These are phyloP conservation scores for Axinella damicornis DNA, from an alignment of 37 sponge, comb jelly and placozoan genomes.

Conservation along the genomic window DNA sequence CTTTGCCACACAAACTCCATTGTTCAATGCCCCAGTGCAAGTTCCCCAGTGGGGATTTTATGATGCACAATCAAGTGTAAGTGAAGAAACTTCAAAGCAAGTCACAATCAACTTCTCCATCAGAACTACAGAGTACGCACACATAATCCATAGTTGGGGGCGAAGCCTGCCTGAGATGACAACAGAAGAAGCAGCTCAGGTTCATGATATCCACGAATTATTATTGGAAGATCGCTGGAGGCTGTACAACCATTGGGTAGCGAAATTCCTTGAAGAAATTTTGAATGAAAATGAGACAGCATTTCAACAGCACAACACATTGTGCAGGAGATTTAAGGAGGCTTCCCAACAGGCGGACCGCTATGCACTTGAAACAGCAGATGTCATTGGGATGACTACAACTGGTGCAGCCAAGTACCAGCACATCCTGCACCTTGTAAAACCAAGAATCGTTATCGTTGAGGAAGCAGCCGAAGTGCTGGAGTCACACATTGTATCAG, in stretches of 20 bases:
- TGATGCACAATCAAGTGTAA: too few relatives aligned
- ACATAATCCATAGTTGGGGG: too few relatives aligned
- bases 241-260: constrained; percentile 82
- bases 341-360: constrained; percentile 32
- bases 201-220: constrained; percentile 46
- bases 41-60: too few relatives aligned
- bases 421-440: constrained; percentile 66
- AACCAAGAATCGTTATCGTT: constrained; percentile 89
- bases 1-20: background rate
- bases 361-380: constrained; percentile 50
- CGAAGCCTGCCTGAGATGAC: constrained; percentile 2
- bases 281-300: background rate
- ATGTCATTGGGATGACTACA: constrained; percentile 93
- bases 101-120: too few relatives aligned
- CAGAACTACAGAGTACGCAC: too few relatives aligned
- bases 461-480: constrained; percentile 97
- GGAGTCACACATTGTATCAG: constrained; percentile 89
- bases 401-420: constrained; percentile 95
- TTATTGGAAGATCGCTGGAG: constrained; percentile 28
- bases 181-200: constrained; percentile 23
- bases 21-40: background rate
- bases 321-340: constrained; percentile 34
- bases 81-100: too few relatives aligned
- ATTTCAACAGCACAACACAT: constrained; percentile 7
- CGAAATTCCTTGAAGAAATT: background rate